Evolutionary conservation across 2,888 invertebrate genomes (phyloP), one percentile per base, ranked within the genome.

Genomic region (Cephus rjabovi): DNA sequence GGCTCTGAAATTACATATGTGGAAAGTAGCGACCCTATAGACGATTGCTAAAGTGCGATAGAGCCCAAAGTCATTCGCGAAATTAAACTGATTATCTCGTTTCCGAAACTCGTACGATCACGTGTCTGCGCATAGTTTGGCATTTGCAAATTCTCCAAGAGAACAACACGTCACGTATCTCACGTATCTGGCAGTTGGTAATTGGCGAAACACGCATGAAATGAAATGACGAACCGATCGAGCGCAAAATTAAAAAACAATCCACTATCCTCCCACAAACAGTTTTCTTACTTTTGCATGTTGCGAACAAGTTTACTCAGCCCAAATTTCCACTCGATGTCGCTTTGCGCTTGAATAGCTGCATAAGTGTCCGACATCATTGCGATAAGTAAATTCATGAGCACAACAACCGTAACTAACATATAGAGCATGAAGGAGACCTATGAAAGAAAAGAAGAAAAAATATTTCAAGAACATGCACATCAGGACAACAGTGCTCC

Each of bases 321-420:
- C 9, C 96, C 96, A 87, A 95, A 96, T 90, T 96, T 96, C 96
- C 96, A 96, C 90, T 96, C 96, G 74, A 94, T 95, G 88, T 96
- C 96, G 11, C 95, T 95, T 90, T 95, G 95, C 1, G 95, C 95
- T 89, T 99, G 98, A 91, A 99, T 99, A 90, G 97, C 95, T 92
- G 99, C 99, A 92, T 99, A 99, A 80, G 99, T 99, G 94, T 99
- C 99, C 90, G 98, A 98, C 99, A 99, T 99, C 99, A 99, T 99
- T 94, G 99, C 99, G 94, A 99, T 99, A 92, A 99, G 96, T 88
- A 99, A 95, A 93, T 99, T 99, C 93, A 99, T 99, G 88, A 99
- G 95, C 88, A 99, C 99, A 91, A 99, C 98, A 88, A 99, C 97
- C 84, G 98, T 98, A 91, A 99, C 98, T 95, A 99, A 95, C 97